Evolutionary conservation across 2,888 invertebrate genomes (phyloP).

Genomic region (Lamellibrachia columna): DNA sequence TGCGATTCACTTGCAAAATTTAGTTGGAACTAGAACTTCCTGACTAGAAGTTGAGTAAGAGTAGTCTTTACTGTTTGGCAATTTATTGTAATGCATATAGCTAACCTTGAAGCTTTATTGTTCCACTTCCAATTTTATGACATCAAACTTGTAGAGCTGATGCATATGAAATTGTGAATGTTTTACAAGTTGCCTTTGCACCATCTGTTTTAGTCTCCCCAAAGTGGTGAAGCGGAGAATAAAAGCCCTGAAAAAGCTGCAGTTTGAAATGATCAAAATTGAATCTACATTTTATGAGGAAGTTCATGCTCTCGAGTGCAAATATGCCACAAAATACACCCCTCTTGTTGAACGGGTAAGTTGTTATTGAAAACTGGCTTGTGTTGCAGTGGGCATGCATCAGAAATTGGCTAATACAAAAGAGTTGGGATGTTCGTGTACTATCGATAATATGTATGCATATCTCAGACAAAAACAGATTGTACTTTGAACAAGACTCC

Average conservation of each 20-base stretch:
- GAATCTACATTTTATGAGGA: conserved; percentile 94
- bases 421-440: not conserved
- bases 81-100: too few relatives aligned
- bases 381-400: too few relatives aligned
- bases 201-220: conserved; percentile 70
- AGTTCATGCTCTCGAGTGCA: conserved; percentile 91
- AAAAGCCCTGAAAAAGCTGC: conserved; percentile 85
- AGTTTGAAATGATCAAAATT: conserved; percentile 83
- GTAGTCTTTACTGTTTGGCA: too few relatives aligned
- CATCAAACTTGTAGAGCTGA: not conserved
- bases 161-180: not conserved
- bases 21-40: too few relatives aligned
- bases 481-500: too few relatives aligned
- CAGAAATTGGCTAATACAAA: not conserved
- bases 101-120: not conserved
- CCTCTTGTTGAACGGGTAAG: conserved; percentile 80
- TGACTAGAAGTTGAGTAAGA: too few relatives aligned
- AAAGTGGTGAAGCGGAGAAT: conserved; percentile 82
- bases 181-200: conserved; percentile 7
- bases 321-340: conserved; percentile 83
- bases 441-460: not conserved
- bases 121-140: not conserved
- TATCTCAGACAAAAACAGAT: too few relatives aligned
- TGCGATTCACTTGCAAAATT: too few relatives aligned
- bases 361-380: not conserved